Conservation (phyloP, 2,888 invertebrate species). For the Rhyacophila evoluta region DNA sequence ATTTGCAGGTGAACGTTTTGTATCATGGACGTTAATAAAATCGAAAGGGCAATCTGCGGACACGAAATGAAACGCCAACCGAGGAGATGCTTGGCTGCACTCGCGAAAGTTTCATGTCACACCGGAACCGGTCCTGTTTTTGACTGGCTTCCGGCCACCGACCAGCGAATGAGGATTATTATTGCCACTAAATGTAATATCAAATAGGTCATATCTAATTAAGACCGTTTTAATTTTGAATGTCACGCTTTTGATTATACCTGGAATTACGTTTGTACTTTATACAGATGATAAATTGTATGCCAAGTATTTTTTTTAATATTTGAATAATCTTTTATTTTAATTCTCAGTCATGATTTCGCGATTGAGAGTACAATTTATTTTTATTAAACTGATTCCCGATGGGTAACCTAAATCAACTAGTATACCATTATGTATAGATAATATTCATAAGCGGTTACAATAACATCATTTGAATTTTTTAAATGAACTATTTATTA, state of each 20-base stretch:
- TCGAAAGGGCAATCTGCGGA: constrained; percentile 9
- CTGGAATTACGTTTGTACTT: no score
- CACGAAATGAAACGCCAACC: background rate
- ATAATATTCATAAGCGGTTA: no score
- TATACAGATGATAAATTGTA: no score
- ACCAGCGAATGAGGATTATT: background rate
- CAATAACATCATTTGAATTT: no score
- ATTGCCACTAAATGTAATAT: background rate
- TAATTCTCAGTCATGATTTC: no score
- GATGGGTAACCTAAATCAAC: no score
- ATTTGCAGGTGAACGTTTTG: background rate
- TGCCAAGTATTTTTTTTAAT: no score
- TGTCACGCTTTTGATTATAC: background rate
- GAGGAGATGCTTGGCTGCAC: constrained; percentile 26
- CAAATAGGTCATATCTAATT: background rate
- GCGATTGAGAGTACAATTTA: no score
- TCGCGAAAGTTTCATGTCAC: background rate
- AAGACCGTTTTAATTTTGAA: background rate
- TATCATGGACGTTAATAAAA: background rate
- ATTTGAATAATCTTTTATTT: no score
- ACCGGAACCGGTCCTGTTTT: constrained; percentile 23
- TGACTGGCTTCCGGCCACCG: constrained; percentile 3
- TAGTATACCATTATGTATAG: no score
- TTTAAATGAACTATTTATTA: no score
- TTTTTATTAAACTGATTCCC: no score